phyloP scores from a whole-genome alignment of 2,888 invertebrate species.

The Metopia argyrocephala region DNA sequence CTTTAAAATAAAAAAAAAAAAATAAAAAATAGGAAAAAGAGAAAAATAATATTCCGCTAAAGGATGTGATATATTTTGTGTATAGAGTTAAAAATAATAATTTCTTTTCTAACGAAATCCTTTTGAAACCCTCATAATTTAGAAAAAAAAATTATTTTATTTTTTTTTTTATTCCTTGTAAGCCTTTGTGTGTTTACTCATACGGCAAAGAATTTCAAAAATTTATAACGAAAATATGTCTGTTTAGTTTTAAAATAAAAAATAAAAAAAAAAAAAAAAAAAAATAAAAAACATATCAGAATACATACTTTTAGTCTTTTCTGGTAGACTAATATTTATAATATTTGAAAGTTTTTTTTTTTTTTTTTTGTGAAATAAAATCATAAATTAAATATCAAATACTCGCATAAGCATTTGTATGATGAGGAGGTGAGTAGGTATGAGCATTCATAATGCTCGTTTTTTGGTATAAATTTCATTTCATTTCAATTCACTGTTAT shows the following conservation, averaged over 20 bases:
- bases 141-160: constrained; percentile 20
- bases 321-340: constrained; percentile 24
- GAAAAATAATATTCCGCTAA: constrained; percentile 27
- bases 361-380: too few species aligned
- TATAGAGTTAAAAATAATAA: constrained; percentile 38
- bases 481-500: constrained; percentile 12
- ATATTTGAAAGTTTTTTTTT: too few species aligned
- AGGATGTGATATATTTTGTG: not conserved
- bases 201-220: constrained; percentile 28
- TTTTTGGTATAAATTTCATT: constrained; percentile 23
- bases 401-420: too few species aligned
- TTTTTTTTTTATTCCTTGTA: constrained; percentile 34
- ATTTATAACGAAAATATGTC: constrained; percentile 46
- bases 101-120: constrained; percentile 21
- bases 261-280: constrained; percentile 6
- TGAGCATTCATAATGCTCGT: not conserved
- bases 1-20: too few species aligned
- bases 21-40: constrained; percentile 32
- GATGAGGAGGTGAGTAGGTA: too few species aligned
- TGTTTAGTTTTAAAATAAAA: constrained; percentile 48
- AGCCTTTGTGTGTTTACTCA: constrained; percentile 31
- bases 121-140: constrained; percentile 49
- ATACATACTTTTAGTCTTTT: not conserved
- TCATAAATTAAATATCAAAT: constrained; percentile 45
- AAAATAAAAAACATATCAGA: not conserved